phyloP scores from a whole-genome alignment of 2,113 vertebrate species.

The Bujurquina vittata region DNA sequence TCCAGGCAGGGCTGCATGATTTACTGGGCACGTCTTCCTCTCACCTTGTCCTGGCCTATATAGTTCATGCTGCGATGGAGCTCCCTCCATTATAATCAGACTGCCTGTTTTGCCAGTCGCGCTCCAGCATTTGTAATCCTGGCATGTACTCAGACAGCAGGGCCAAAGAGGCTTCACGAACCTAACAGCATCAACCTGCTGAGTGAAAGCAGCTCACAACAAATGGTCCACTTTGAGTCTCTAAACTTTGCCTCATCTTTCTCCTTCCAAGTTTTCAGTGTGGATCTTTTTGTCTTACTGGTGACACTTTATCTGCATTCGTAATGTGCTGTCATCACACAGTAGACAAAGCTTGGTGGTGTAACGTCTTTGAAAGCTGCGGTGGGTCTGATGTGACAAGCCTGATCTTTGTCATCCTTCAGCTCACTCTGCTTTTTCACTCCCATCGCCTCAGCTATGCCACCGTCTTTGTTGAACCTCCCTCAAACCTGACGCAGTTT shows the following conservation, averaged over 20 bases:
- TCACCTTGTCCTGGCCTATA: conserved; percentile 67
- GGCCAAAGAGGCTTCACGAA: conserved; percentile 3
- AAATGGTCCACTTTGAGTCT: conserved; percentile 1
- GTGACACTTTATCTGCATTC: conserved; percentile 30
- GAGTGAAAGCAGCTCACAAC: conserved; percentile 18
- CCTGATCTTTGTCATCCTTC: conserved; percentile 35
- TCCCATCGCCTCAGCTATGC: conserved; percentile 7
- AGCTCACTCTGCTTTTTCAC: not conserved
- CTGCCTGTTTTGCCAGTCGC: conserved; percentile 56
- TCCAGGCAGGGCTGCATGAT: conserved; percentile 63
- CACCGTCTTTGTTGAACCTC: conserved; percentile 24
- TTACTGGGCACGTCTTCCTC: conserved; percentile 67
- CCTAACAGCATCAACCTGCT: conserved; percentile 30
- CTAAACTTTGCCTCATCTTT: not conserved
- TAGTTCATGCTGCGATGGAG: conserved; percentile 54
- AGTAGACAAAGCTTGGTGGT: conserved; percentile 15
- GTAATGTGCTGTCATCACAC: not conserved
- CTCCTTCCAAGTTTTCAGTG: conserved; percentile 11
- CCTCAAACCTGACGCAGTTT: conserved; percentile 60
- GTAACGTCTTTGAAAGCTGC: conserved; percentile 20
- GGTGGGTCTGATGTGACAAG: conserved; percentile 25
- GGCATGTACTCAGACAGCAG: conserved; percentile 34
- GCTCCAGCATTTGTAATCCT: conserved; percentile 60
- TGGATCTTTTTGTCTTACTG: conserved; percentile 10
- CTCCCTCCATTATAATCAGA: conserved; percentile 61